A percentile compares a stretch with the other conserved stretches of the same genome.
Evolutionary conservation across 2,113 vertebrate species (phyloP).

Genomic region (Indicator indicator): DNA sequence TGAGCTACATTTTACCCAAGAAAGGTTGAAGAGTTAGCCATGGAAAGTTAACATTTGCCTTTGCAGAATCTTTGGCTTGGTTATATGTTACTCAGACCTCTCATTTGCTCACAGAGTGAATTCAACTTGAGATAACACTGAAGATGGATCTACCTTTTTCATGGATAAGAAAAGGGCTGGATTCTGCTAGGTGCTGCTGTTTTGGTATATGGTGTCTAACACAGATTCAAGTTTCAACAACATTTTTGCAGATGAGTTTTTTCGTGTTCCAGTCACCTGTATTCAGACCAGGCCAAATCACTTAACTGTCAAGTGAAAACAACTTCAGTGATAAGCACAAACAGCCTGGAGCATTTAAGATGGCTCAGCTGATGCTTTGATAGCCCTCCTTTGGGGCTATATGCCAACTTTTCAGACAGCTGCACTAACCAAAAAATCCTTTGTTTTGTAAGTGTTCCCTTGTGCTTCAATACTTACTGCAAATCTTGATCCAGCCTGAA

Average conservation of each 20-base stretch:
- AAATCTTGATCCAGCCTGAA: background rate
- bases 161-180: background rate
- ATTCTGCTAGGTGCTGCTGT: background rate
- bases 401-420: background rate
- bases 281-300: background rate
- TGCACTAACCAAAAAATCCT: background rate
- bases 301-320: background rate
- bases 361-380: background rate
- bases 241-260: background rate
- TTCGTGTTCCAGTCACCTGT: background rate
- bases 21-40: background rate
- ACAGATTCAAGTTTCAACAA: background rate
- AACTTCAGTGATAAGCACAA: background rate
- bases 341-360: background rate
- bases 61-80: background rate
- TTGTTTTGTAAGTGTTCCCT: background rate
- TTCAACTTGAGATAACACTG: background rate
- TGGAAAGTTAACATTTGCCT: background rate
- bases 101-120: background rate
- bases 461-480: background rate
- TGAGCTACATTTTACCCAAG: background rate
- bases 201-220: background rate
- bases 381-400: background rate
- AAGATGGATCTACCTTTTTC: background rate
- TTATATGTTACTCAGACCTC: background rate